These are phyloP conservation scores for Lasiurus borealis DNA, from an alignment of 2,113 vertebrate genomes.

Conservation along the genomic window DNA sequence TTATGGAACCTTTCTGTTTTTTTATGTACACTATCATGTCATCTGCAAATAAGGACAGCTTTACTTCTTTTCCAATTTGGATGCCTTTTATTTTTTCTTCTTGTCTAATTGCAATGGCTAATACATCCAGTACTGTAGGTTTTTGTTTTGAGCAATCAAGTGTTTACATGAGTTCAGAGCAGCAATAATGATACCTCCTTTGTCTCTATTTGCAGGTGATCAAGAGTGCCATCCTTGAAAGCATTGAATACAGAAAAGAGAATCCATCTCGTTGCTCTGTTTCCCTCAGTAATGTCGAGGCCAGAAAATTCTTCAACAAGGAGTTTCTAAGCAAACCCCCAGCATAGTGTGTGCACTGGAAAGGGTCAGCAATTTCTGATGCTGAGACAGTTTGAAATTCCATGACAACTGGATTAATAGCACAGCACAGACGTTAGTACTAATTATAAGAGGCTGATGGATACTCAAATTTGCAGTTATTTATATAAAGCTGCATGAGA, in stretches of 20 bases:
- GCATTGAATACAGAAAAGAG: constrained; percentile 92
- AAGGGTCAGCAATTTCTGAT: not conserved
- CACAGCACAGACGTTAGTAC: not conserved
- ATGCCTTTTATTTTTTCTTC: too few species aligned
- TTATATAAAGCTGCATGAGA: not conserved
- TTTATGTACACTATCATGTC: too few species aligned
- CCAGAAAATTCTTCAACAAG: constrained; percentile 91
- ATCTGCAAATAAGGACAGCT: too few species aligned
- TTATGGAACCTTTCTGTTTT: too few species aligned
- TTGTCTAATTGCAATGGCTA: too few species aligned
- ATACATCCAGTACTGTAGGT: too few species aligned
- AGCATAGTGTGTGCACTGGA: constrained; percentile 51
- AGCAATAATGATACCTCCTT: not conserved
- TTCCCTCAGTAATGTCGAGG: constrained; percentile 92
- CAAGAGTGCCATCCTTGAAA: constrained; percentile 93
- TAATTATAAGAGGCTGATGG: constrained; percentile 21
- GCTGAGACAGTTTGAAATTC: constrained; percentile 1
- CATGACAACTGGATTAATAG: constrained; percentile 63
- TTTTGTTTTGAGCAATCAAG: not conserved
- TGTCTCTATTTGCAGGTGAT: constrained; percentile 89
- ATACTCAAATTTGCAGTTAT: not conserved
- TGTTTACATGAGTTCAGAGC: not conserved
- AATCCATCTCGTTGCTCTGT: constrained; percentile 89
- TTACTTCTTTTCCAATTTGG: too few species aligned
- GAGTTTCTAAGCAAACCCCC: constrained; percentile 83